Evolutionary conservation across 2,888 invertebrate genomes (phyloP), one percentile per base, ranked within the genome.

Genomic region (Tineola bisselliella): DNA sequence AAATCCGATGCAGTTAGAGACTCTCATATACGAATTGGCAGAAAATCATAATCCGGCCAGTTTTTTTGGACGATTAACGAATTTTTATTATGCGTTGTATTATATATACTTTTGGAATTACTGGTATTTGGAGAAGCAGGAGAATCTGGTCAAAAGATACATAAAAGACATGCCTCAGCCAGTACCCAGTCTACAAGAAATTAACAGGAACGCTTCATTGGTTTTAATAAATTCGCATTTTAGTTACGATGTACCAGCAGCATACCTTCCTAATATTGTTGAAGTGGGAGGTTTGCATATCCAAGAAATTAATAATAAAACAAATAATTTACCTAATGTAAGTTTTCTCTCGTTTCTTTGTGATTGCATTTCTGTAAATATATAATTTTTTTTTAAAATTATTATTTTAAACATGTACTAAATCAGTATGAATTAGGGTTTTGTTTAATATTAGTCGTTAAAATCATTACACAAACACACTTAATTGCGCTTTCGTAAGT

Each of bases 211-310:
- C 63, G 75, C 75, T 1, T 79, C 88, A 0, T 61, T 89, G 62
- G 69, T 88, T 25, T 67, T 89, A 25, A 66, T 87, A 0, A 89
- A 89, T 67, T 75, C 80, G 8, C 89, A 90, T 66, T 84, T 80
- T 56, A 88, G 87, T 69, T 79, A 86, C 62, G 83, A 84, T 58
- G 65, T 73, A 8, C 77, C 88, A 0, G 70, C 76, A 8, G 89
- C 90, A 0, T 76, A 84, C 19, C 76, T 88, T 2, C 90, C 90
- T 0, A 89, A 88, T 67, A 76, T 89, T 62, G 74, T 90, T 1
- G 89, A 90, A 67, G 80, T 90, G 58, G 90, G 90, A 15, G 90
- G 90, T 30, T 69, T 84, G 59, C 90, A 90, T 72, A 69, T 88
- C 3, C 74, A 73, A n/a, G 70, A 74, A 52, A 79, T 72, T 63